Evolutionary conservation across 2,797 vertebrate species (phyloP).

Genomic region (Neosilurus hyrtlii): DNA sequence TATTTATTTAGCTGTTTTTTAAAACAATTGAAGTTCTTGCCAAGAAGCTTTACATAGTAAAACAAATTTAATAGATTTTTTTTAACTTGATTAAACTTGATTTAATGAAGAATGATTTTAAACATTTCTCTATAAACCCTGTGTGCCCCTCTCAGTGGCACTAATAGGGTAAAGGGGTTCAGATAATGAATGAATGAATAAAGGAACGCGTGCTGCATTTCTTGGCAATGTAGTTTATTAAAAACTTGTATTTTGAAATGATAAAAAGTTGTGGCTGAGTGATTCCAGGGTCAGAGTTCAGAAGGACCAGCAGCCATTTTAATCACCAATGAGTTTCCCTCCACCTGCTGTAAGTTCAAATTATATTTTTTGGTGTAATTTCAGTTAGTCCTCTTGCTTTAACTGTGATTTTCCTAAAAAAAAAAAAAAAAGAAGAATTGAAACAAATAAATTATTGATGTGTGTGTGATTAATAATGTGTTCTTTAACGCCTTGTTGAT

Average conservation of each 20-base stretch:
- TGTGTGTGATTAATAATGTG: neutral
- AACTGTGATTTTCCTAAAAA: neutral
- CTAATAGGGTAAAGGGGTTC: too few relatives aligned
- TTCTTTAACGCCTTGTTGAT: neutral
- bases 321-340: neutral
- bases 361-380: neutral
- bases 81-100: too few relatives aligned
- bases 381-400: neutral
- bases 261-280: neutral
- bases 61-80: too few relatives aligned
- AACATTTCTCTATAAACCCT: too few relatives aligned
- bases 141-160: too few relatives aligned
- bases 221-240: neutral
- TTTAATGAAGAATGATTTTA: too few relatives aligned
- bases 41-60: too few relatives aligned
- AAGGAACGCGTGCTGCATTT: neutral
- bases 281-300: slow-evolving; percentile 2
- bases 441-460: neutral
- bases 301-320: neutral
- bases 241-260: neutral
- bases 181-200: too few relatives aligned
- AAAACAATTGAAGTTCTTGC: too few relatives aligned
- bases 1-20: too few relatives aligned
- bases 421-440: neutral
- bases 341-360: neutral